Evolutionary conservation across 2,797 vertebrate species (phyloP).

Genomic region (Chromis chromis): DNA sequence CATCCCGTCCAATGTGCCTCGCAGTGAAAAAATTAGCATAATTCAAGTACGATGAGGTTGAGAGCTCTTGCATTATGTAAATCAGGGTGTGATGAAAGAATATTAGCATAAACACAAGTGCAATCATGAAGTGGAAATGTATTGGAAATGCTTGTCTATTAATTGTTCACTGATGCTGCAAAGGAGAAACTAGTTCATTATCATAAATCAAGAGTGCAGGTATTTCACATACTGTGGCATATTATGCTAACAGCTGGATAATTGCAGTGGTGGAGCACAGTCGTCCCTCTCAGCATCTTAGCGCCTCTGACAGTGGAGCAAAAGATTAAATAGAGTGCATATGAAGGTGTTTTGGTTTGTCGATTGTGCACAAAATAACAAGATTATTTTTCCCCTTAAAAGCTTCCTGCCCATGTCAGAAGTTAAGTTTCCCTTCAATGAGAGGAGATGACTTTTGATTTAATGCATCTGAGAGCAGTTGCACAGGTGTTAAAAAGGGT

Average conservation of each 20-base stretch:
- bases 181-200: slow-evolving; percentile 37
- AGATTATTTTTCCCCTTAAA: neutral
- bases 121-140: slow-evolving; percentile 61
- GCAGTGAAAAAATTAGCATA: slow-evolving; percentile 61
- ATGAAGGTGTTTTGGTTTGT: neutral
- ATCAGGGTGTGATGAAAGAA: slow-evolving; percentile 63
- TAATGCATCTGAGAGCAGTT: neutral
- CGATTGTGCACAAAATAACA: neutral
- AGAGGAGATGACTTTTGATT: neutral
- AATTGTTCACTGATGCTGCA: slow-evolving; percentile 41
- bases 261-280: slow-evolving; percentile 7
- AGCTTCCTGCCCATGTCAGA: neutral
- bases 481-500: neutral
- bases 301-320: neutral
- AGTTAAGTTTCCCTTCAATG: too few species aligned
- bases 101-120: slow-evolving; percentile 59
- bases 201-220: slow-evolving; percentile 16
- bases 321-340: slow-evolving; percentile 10
- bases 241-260: slow-evolving; percentile 9
- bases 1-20: slow-evolving; percentile 41
- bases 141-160: slow-evolving; percentile 31
- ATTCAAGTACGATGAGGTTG: slow-evolving; percentile 59
- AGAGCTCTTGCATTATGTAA: slow-evolving; percentile 71
- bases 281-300: neutral
- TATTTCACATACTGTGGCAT: slow-evolving; percentile 19